Base-by-base conservation (phyloP, 2,113 vertebrate genomes). In the Etia nguti region DNA sequence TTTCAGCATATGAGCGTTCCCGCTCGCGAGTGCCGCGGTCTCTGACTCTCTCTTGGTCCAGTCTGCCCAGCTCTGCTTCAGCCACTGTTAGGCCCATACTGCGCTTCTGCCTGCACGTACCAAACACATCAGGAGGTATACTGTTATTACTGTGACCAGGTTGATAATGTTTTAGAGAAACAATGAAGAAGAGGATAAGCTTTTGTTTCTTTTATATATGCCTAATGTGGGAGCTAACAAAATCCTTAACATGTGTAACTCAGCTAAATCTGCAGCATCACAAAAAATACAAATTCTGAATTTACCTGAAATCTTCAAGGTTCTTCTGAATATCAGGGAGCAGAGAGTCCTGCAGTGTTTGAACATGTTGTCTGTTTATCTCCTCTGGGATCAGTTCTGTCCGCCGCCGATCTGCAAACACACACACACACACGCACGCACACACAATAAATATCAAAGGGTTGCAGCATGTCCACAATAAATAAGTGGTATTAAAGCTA, bases 71-170 rank as follows among this genome's bases (percentile, higher is more conserved):
- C 81, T 99, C 99, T 0, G 93, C 97, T 92, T 99, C 98, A 4
- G 98, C 98, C 95, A 99, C 95, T 0, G 98, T 99, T 86, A 99
- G 93, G 6, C 99, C 99, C 98, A 99, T 99, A 81, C 97, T 99
- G 87, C 98, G 97, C 80, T 99, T 99, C 95, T 99, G 98, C 95
- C 98, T 99, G 84, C 31, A 95, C 13, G 57, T 10, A n/a, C 36
- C 48, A 81, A 65, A 90, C 38, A 85, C 4, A 34, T n/a, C 8
- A 24, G 34, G 10, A 62, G 43, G 85, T 31, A 29, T 13, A 77
- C 46, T n/a, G 73, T 77, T 31, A 77, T 34, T 10, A 43, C 22
- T 50, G n/a, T 43, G n/a, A 29, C 15, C 24, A 34, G 20, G 16
- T 26, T 10, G 20, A 79, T 26, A 4, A 29, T 38, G 31, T 15